A percentile compares a stretch with the other conserved stretches of the same genome.
Conservation (phyloP, 2,797 vertebrate genomes). For the Acanthurus lineatus region DNA sequence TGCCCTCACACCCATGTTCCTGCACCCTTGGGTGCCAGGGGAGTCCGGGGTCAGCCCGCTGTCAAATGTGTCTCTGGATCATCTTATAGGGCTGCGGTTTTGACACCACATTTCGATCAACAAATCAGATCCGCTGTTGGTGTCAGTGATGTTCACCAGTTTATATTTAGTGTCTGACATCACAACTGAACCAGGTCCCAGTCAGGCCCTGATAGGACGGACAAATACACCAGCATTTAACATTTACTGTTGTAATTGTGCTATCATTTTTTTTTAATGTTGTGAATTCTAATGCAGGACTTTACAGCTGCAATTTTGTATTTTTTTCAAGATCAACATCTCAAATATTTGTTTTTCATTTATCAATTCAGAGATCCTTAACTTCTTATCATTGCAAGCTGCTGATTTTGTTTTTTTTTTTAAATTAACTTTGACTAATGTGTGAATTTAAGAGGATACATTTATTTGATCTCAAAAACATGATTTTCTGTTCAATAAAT, state of each 20-base stretch:
- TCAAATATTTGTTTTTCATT: background rate
- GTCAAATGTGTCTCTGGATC: conserved; percentile 67
- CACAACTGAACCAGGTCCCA: conserved; percentile 27
- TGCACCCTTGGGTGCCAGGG: conserved; percentile 52
- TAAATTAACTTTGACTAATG: too few species aligned
- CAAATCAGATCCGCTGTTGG: conserved; percentile 50
- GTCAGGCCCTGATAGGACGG: background rate
- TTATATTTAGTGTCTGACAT: conserved; percentile 56
- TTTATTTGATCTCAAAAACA: background rate
- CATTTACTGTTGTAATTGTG: background rate
- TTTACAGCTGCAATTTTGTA: background rate
- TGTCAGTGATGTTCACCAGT: conserved; percentile 16
- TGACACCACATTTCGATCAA: conserved; percentile 52
- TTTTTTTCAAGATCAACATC: background rate
- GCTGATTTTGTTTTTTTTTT: too few species aligned
- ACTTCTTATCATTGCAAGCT: too few species aligned
- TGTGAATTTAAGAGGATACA: too few species aligned
- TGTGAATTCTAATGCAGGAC: background rate
- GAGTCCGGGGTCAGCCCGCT: conserved; percentile 54
- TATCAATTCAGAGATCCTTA: background rate
- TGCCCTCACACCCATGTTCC: conserved; percentile 60
- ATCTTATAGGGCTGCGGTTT: conserved; percentile 68
- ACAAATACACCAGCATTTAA: background rate
- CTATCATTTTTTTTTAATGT: background rate
- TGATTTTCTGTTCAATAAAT: background rate